A percentile compares a stretch with the other conserved stretches of the same genome.
Conservation (phyloP, 2,113 vertebrate genomes). For the Apus apus region DNA sequence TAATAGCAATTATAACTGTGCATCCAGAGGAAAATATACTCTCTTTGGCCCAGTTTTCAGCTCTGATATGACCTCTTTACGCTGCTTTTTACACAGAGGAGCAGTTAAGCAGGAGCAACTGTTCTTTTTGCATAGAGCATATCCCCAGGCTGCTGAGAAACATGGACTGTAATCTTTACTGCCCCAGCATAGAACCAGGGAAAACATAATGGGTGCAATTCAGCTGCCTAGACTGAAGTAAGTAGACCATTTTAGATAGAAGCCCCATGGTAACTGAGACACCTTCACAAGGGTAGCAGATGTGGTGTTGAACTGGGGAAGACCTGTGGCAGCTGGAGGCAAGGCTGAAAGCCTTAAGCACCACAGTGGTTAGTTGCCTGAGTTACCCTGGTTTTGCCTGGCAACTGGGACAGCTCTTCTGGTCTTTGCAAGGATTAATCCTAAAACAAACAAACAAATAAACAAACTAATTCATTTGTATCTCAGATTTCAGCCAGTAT, state of each 20-base stretch:
- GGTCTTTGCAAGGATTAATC: not conserved
- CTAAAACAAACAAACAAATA: not conserved
- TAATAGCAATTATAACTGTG: slow-evolving; percentile 65
- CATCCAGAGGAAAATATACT: slow-evolving; percentile 50
- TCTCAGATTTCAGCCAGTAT: not conserved
- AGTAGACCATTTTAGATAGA: not conserved
- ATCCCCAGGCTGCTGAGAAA: fast-evolving
- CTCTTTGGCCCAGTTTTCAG: slow-evolving; percentile 53
- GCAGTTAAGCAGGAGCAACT: not conserved
- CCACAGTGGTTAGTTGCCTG: not conserved
- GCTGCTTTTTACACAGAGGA: not conserved
- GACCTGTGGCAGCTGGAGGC: not conserved
- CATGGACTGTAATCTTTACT: not conserved
- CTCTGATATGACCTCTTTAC: slow-evolving; percentile 25
- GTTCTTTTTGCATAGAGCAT: not conserved
- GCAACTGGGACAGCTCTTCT: not conserved
- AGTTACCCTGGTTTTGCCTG: not conserved
- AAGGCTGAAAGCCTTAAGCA: not conserved
- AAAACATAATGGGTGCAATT: not conserved
- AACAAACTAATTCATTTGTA: not conserved
- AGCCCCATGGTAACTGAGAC: not conserved
- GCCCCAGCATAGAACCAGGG: not conserved
- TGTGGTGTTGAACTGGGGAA: not conserved
- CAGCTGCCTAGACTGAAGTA: not conserved
- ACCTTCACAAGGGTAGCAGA: not conserved